Percentiles rank a stretch among this genome's conserved stretches.
Evolutionary conservation across 1,140 invertebrate genomes (phyloP).

Genomic region (Spodoptera frugiperda): DNA sequence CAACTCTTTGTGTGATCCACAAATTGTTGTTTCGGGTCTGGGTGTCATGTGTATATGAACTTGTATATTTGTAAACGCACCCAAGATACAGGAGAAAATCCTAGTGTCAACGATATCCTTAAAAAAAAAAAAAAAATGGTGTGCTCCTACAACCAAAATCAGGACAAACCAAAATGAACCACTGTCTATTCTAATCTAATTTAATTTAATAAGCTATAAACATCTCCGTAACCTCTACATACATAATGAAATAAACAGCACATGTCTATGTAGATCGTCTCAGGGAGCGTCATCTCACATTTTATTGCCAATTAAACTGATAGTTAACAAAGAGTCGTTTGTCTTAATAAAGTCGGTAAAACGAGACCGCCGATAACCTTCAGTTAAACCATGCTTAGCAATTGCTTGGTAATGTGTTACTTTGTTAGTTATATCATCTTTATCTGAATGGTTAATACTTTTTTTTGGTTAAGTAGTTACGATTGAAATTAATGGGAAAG

Average conservation of each 20-base stretch:
- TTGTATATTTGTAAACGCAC: no score
- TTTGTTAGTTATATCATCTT: background rate
- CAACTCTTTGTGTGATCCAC: no score
- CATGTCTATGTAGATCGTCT: conserved; percentile 32
- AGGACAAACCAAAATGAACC: no score
- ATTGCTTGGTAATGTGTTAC: conserved; percentile 7
- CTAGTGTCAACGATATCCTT: no score
- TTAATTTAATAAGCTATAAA: conserved; percentile 1
- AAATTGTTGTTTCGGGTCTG: no score
- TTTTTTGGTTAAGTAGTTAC: no score
- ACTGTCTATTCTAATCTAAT: background rate
- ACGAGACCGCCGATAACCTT: conserved; percentile 52
- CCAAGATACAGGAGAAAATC: no score
- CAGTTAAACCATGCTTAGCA: conserved; percentile 43
- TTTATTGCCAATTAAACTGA: conserved; percentile 64
- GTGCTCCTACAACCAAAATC: no score
- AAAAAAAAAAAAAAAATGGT: no score
- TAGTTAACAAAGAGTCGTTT: conserved; percentile 58
- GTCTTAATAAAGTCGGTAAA: conserved; percentile 62
- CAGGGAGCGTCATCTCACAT: conserved; percentile 56
- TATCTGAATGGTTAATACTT: background rate
- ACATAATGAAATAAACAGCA: conserved; percentile 2
- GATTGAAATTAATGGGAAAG: no score
- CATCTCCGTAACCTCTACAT: background rate
- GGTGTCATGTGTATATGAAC: no score